These are phyloP conservation scores for Sparidentex hasta DNA, from an alignment of 2,797 vertebrate genomes.

Conservation along the genomic window DNA sequence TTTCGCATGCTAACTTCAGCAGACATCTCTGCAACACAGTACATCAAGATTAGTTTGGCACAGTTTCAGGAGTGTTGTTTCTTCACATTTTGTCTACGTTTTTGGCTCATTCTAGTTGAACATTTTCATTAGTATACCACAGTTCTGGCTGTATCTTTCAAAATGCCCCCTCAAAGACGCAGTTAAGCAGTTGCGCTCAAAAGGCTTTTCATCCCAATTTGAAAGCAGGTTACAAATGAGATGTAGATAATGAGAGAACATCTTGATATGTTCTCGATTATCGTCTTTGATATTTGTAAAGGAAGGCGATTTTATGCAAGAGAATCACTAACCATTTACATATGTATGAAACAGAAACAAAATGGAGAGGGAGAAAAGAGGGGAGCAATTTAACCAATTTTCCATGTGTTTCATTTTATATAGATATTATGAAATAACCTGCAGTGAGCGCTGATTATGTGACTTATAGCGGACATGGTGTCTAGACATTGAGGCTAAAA, in stretches of 20 bases:
- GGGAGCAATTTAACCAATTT: neutral
- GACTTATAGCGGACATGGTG: neutral
- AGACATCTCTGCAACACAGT: no score
- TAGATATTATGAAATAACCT: neutral
- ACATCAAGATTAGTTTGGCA: no score
- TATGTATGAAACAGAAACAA: neutral
- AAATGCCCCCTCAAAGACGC: no score
- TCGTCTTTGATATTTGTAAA: constrained; percentile 5
- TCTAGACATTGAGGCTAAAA: neutral
- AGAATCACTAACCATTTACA: neutral
- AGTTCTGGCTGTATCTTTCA: no score
- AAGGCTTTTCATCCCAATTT: constrained; percentile 2
- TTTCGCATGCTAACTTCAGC: no score
- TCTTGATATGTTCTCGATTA: neutral
- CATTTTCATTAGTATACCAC: no score
- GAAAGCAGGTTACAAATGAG: neutral
- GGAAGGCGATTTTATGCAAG: neutral
- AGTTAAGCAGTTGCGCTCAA: neutral
- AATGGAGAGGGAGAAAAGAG: neutral
- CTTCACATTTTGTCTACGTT: no score
- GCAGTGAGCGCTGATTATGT: neutral
- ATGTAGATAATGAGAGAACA: neutral
- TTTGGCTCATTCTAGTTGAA: no score
- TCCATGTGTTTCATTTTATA: neutral
- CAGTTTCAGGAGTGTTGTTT: no score